Base-by-base conservation (phyloP, 2,888 invertebrate genomes). In the Andricus quercusramuli region DNA sequence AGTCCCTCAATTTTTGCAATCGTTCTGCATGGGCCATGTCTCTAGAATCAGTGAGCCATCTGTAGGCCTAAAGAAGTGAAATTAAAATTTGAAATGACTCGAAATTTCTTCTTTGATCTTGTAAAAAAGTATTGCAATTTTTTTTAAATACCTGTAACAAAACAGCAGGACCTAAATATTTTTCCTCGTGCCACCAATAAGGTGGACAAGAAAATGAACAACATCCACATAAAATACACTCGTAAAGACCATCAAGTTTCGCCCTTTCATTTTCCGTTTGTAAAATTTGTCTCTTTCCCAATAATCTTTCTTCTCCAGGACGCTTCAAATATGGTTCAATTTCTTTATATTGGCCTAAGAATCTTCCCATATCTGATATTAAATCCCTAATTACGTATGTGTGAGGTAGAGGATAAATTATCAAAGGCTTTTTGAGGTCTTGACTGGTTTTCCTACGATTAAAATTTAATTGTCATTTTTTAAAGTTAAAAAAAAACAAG, bases 121-220 rank as follows among this genome's bases (percentile, higher is more conserved):
- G 15, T 64, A 37, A 70, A 76, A 44, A 51, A 17, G 5, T 17
- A 47, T 47, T 47, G 47, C 9, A 13, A 41, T 62, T 22, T 44
- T 25, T 29, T 29, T 11, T 59, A 25, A 37, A 25, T 22, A 93
- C 93, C 89, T 96, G 95, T 93, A 96, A 93, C 64, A 97, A 93
- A 1, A 95, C 94, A 1, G 97, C 97, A 0, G 97, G 97, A 0
- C 97, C 97, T 62, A 97, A 93, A 91, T 97, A 97, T 86, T 96
- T 95, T 82, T 97, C 95, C 0, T 96, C 95, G 86, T 97, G 96
- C 97, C 97, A 97, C 97, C 97, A 97, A 91, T 97, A 97, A 79
- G 96, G 96, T 0, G 97, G 97, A 87, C 97, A 97, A 0, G 96
- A 94, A 0, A 96, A 97, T 0, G 96, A 94, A 89, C 97, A 97